Percentiles rank a stretch among this genome's conserved stretches.
These are phyloP conservation scores for Ictalurus furcatus DNA, from an alignment of 2,113 vertebrate genomes.

Conservation along the genomic window DNA sequence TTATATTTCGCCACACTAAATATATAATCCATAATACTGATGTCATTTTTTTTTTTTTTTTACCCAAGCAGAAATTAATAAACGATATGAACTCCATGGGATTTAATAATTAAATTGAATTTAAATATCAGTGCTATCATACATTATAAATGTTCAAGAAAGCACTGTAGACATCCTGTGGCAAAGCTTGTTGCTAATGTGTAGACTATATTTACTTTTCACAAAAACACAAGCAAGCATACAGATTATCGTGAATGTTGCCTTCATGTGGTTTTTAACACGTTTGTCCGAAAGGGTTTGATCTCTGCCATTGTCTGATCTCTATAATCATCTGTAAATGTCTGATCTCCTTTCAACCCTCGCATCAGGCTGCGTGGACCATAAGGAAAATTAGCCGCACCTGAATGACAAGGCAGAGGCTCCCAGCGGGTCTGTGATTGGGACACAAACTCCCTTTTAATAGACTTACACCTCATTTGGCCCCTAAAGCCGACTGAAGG, in stretches of 20 bases:
- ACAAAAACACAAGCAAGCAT: neutral
- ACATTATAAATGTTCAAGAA: neutral
- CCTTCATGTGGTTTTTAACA: neutral
- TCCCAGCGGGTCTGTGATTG: conserved; percentile 79
- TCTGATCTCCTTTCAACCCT: conserved; percentile 29
- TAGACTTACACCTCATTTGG: conserved; percentile 88
- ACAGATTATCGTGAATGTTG: neutral
- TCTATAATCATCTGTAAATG: conserved; percentile 46
- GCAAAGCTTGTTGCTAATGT: neutral
- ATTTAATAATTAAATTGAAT: neutral
- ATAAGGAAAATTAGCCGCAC: conserved; percentile 76
- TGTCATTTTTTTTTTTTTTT: neutral
- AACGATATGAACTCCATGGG: too few relatives aligned
- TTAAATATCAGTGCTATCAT: neutral
- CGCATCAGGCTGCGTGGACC: conserved; percentile 34
- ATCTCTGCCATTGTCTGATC: conserved; percentile 34
- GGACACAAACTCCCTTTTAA: conserved; percentile 82
- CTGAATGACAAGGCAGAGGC: conserved; percentile 78
- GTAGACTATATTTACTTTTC: neutral
- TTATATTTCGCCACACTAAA: too few relatives aligned
- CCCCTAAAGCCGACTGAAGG: conserved; percentile 83
- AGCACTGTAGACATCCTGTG: neutral
- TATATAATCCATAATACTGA: neutral
- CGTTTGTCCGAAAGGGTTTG: conserved; percentile 24
- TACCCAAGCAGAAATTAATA: neutral